These are phyloP conservation scores for Indicator indicator DNA, from an alignment of 2,113 vertebrate genomes.

Conservation along the genomic window DNA sequence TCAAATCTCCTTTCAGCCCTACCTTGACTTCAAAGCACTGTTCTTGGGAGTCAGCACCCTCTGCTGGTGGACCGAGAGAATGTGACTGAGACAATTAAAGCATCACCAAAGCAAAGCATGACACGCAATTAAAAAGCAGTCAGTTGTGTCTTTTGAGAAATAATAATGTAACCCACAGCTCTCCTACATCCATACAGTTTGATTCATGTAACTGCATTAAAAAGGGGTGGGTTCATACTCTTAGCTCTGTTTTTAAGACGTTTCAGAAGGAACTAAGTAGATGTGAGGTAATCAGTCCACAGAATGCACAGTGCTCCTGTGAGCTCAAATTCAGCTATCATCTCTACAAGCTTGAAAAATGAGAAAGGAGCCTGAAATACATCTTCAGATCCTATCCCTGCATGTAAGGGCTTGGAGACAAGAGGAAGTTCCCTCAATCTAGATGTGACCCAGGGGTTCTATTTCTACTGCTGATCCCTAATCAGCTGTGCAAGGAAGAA, in stretches of 20 bases:
- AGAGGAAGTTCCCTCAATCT: not conserved
- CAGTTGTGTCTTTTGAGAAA: not conserved
- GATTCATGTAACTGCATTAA: not conserved
- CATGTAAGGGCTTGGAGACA: not conserved
- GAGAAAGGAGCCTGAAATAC: not conserved
- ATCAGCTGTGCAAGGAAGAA: not conserved
- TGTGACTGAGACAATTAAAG: not conserved
- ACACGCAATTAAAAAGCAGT: not conserved
- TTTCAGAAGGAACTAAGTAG: not conserved
- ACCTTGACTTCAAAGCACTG: not conserved
- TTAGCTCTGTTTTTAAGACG: not conserved
- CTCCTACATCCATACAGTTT: not conserved
- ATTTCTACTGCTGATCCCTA: not conserved
- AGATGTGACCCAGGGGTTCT: not conserved
- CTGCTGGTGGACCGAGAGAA: conserved; percentile 13
- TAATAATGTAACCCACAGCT: accelerated
- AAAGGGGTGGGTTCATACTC: not conserved
- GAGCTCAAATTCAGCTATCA: not conserved
- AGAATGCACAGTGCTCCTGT: not conserved
- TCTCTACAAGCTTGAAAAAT: not conserved
- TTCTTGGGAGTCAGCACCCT: conserved; percentile 23
- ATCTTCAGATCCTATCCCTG: not conserved
- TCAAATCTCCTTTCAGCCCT: not conserved
- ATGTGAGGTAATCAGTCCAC: not conserved
- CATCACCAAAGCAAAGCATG: not conserved